Base-by-base conservation (phyloP, 2,797 vertebrate genomes). In the Dipus sagitta region DNA sequence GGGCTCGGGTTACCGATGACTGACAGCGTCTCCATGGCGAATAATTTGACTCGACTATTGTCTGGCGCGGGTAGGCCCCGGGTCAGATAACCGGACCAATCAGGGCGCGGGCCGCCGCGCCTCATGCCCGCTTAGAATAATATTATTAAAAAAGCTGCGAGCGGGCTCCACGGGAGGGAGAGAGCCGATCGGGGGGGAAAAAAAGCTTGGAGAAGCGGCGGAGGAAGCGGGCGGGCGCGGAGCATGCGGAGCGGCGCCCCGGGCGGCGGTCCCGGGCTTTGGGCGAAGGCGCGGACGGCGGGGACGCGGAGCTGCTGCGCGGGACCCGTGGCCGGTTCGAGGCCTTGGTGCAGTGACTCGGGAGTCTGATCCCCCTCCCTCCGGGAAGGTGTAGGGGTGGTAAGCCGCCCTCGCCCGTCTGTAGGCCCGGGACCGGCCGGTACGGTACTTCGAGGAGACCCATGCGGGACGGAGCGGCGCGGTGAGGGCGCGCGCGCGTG, bases 41-140 rank as follows among this genome's bases (percentile, higher is more conserved):
- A 99, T 99, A 99, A 99, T 99, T 99, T 99, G 99, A 99, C 99
- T 99, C 98, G 99, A 99, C 99, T 99, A 99, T 99, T 99, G 99
- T 99, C 99, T 99, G 99, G 98, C 99, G 98, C 99, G 98, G 98
- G 97, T 99, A 99, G 99, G 99, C 99, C 99, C 98, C 98, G 99
- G 99, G 99, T 99, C 99, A 99, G 98, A 99, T 99, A 99, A 99
- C 99, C 98, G 98, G 98, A 99, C 99, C 99, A 99, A 99, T 99
- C 99, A 99, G 99, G 99, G 99, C 98, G 98, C 99, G 98, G 99
- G 99, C 99, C 99, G 99, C 99, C 98, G 98, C 98, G 98, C 98
- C 98, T 99, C 99, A 99, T 99, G 99, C 99, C 99, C 99, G 99
- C 98, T 99, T 99, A 99, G 99, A 99, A 99, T 99, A 99, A 99